Base-by-base conservation (phyloP, 2,113 vertebrate genomes). In the Corydoras sp. region DNA sequence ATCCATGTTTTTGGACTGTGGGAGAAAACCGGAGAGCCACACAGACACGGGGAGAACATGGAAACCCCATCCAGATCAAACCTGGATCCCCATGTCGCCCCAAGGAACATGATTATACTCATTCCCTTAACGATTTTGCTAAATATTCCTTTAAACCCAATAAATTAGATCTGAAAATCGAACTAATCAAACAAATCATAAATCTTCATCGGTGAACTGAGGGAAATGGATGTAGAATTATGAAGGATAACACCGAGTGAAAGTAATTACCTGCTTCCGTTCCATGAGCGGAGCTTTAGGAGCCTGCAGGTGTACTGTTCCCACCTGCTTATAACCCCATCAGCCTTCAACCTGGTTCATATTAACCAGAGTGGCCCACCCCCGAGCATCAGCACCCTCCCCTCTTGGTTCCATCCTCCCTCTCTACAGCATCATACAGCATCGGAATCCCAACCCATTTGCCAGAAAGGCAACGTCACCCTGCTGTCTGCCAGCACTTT, bases 321-420 rank as follows among this genome's bases (percentile, higher is more conserved):
- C 68, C 31, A 51, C 48, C 24, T 59, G 43, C 61, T 58, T 49
- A 54, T 72, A 69, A 72, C 69, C 62, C 60, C 72, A 77, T 77
- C 75, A 72, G 59, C 76, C 69, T 58, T 43, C 72, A 72, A 62
- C 62, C 75, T 72, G 76, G 69, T 76, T 73, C 73, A 77, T 77
- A 80, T 80, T 80, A 80, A 80, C 79, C 79, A 80, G 48, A 15
- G 54, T 67, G 76, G 73, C 76, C 73, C 51, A 72, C 53, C 75
- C 15, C 55, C 24, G 11, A 61, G 69, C 69, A 58, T 32, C 51
- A 29, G 9, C 48, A 11, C 62, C 64, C 67, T 56, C 61, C 72
- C 73, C 59, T 56, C 66, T 31, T 69, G 48, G 30, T n/a, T 55
- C 30, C 18, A 5, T 49, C 35, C 56, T 24, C 62, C 11, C 3